These are phyloP conservation scores for Schizotus pectinicornis DNA, from an alignment of 2,888 invertebrate species.

Conservation along the genomic window DNA sequence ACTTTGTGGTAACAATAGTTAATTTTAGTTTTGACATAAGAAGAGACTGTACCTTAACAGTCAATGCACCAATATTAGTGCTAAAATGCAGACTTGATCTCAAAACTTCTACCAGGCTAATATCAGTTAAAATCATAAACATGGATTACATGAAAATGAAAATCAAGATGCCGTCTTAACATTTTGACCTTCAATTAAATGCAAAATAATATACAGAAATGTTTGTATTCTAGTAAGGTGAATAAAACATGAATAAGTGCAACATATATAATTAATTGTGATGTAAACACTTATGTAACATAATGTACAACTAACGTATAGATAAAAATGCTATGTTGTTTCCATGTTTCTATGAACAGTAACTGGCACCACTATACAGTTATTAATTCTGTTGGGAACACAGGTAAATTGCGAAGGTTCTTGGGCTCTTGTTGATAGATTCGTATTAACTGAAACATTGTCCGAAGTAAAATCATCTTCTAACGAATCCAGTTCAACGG, in stretches of 20 bases:
- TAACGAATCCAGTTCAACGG: constrained; percentile 67
- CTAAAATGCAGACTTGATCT: too few species aligned
- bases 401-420: constrained; percentile 44
- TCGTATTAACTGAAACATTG: constrained; percentile 64
- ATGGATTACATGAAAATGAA: background rate
- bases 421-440: constrained; percentile 55
- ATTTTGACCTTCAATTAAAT: background rate
- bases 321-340: constrained; percentile 60
- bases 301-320: constrained; percentile 6
- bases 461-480: constrained; percentile 66
- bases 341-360: constrained; percentile 91
- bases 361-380: constrained; percentile 81
- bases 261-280: too few species aligned
- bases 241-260: too few species aligned
- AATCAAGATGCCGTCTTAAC: background rate
- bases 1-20: too few species aligned
- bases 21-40: too few species aligned
- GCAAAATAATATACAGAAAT: background rate
- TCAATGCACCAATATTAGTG: too few species aligned
- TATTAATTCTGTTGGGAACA: constrained; percentile 56
- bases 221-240: too few species aligned
- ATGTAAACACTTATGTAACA: background rate
- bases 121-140: too few species aligned
- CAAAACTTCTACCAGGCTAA: too few species aligned
- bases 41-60: too few species aligned